Evolutionary conservation across 2,113 vertebrate genomes (phyloP), one percentile per base, ranked within the genome.

Genomic region (Cranoglanis bouderius): DNA sequence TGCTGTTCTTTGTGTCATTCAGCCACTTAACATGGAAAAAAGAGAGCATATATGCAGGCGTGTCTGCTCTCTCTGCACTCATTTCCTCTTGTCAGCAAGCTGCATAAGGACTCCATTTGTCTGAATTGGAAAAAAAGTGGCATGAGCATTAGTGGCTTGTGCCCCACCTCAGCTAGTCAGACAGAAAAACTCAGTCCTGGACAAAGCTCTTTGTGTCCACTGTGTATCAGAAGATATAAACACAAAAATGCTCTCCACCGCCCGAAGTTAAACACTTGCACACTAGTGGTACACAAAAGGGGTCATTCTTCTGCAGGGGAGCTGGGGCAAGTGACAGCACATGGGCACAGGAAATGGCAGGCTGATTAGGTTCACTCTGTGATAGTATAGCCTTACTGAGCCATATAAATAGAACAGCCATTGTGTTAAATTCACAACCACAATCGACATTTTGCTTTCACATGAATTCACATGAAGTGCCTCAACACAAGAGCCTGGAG

Each of bases 291-390:
- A 81, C 92, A 98, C 97, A 99, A 98, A 85, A 98, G 96, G 96
- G 92, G 92, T 95, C 95, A 97, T 98, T 99, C 96, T 98, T 97
- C 94, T 94, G 85, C n/a, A 84, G 95, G 90, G 95, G 96, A 97
- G 96, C 95, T 92, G 93, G 94, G 96, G 96, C 74, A 92, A 97
- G 96, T 95, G 95, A 94, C 96, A 94, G 96, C 95, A 96, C 96
- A 97, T 96, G 96, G 94, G 95, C 96, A 96, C 70, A 96, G 97
- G 97, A 99, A 99, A 98, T 96, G 96, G 96, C 96, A 96, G 96
- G 93, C 96, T 97, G 97, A 98, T 98, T 98, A 97, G 97, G 96
- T 97, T 98, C 97, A 96, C 96, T 96, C 96, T 97, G 96, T 96
- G 97, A 98, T 98, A 98, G 96, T 95, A 95, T 96, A 96, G 95